Percentiles rank a stretch among this genome's conserved stretches.
Conservation (phyloP, 1,140 invertebrate species). For the Neodiprion virginianus region DNA sequence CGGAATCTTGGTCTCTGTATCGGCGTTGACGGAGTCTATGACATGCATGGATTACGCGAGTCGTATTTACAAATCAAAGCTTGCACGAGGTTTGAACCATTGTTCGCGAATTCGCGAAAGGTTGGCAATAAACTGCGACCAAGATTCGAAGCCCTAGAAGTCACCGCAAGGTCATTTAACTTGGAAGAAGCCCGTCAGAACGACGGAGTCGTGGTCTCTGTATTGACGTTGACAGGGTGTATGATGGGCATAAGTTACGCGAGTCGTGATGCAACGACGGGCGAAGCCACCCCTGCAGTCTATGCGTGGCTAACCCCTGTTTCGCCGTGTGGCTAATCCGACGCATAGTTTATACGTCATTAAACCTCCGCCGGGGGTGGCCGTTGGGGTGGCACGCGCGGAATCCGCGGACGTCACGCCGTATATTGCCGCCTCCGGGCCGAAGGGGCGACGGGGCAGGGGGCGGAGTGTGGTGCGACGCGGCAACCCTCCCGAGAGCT, state of each 20-base stretch:
- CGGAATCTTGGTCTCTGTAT: constrained; percentile 4
- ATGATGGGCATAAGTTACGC: neutral
- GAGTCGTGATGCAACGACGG: neutral
- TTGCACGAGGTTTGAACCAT: constrained; percentile 11
- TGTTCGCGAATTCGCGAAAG: constrained; percentile 17
- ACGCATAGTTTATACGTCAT: constrained; percentile 62
- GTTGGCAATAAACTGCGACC: constrained; percentile 11
- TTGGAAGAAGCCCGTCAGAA: constrained; percentile 22
- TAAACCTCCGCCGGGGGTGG: constrained; percentile 45
- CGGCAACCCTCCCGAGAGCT: constrained; percentile 47
- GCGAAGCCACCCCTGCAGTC: neutral
- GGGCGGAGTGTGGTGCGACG: constrained; percentile 26
- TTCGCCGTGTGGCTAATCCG: constrained; percentile 51
- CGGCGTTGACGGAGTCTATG: neutral
- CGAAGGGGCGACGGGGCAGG: constrained; percentile 18
- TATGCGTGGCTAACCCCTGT: constrained; percentile 6
- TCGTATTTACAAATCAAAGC: too few relatives aligned
- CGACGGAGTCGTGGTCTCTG: neutral
- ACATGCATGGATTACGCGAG: neutral
- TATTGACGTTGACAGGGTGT: constrained; percentile 6
- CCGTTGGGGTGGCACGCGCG: constrained; percentile 45
- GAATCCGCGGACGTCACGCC: constrained; percentile 57
- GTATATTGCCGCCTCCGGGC: constrained; percentile 50
- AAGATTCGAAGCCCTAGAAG: constrained; percentile 25
- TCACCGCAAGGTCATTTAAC: neutral